phyloP scores from a whole-genome alignment of 2,797 vertebrate species.

The Synaphobranchus kaupii region DNA sequence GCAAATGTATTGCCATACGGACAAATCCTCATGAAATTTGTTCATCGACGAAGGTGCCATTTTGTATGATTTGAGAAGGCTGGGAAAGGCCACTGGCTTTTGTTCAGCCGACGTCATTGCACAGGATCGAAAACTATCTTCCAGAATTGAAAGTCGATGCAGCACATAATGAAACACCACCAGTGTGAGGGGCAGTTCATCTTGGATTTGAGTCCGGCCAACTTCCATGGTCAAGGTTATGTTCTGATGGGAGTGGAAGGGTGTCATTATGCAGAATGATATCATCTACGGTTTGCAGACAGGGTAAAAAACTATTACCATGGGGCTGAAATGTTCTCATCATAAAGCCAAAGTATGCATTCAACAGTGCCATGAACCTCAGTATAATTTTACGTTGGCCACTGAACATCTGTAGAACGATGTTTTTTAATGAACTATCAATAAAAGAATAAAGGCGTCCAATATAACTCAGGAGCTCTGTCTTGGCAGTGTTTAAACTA shows the following conservation, averaged over 20 bases:
- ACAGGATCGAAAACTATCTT: slow-evolving; percentile 15
- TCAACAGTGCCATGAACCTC: slow-evolving; percentile 8
- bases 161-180: slow-evolving; percentile 20
- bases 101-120: slow-evolving; percentile 12
- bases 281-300: slow-evolving; percentile 5
- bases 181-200: slow-evolving; percentile 1
- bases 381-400: slow-evolving; percentile 30
- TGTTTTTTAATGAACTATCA: slow-evolving; percentile 36
- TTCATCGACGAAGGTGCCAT: slow-evolving; percentile 31
- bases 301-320: slow-evolving; percentile 8
- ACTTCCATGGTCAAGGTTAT: slow-evolving; percentile 19
- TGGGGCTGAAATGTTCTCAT: background rate
- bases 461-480: slow-evolving; percentile 36
- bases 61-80: slow-evolving; percentile 41
- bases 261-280: slow-evolving; percentile 1
- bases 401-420: slow-evolving; percentile 32
- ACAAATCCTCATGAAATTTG: slow-evolving; percentile 37
- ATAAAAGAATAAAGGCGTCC: slow-evolving; percentile 37
- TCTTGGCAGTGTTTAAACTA: slow-evolving; percentile 30
- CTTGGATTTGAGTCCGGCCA: slow-evolving; percentile 14
- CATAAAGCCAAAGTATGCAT: slow-evolving; percentile 5
- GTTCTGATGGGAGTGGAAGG: slow-evolving; percentile 18
- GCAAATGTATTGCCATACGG: slow-evolving; percentile 32
- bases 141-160: slow-evolving; percentile 21
- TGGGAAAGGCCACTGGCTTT: slow-evolving; percentile 32